Percentiles rank a stretch among this genome's conserved stretches.
phyloP scores from a whole-genome alignment of 2,888 invertebrate genomes.

The Calephelis perditalis region DNA sequence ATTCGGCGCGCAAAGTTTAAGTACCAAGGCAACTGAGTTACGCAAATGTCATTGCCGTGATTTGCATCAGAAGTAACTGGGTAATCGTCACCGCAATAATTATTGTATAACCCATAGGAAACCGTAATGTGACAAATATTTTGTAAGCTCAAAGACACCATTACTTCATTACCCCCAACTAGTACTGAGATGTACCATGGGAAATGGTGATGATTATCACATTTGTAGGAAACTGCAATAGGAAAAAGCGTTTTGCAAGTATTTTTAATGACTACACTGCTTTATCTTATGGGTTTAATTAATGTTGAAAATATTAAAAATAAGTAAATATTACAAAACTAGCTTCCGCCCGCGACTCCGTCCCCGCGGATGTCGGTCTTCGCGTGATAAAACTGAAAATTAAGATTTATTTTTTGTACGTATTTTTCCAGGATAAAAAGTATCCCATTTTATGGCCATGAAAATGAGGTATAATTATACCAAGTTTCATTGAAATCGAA shows the following conservation, averaged over 20 bases:
- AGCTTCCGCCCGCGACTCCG: too few relatives aligned
- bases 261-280: background rate
- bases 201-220: conserved; percentile 46
- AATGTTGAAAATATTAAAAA: too few relatives aligned
- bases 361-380: too few relatives aligned
- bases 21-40: conserved; percentile 33
- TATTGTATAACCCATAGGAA: conserved; percentile 49
- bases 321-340: too few relatives aligned
- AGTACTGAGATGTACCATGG: too few relatives aligned
- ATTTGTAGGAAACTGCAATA: conserved; percentile 29
- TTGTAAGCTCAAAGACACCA: background rate
- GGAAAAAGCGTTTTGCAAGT: background rate
- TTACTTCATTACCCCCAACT: background rate
- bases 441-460: too few relatives aligned
- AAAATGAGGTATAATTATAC: too few relatives aligned
- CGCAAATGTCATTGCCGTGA: conserved; percentile 60
- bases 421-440: too few relatives aligned
- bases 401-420: too few relatives aligned
- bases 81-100: conserved; percentile 45
- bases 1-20: conserved; percentile 28
- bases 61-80: conserved; percentile 53
- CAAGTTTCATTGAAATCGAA: too few relatives aligned
- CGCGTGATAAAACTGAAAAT: too few relatives aligned
- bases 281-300: background rate
- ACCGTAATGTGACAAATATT: conserved; percentile 10